Evolutionary conservation across 2,888 invertebrate genomes (phyloP).

Genomic region (Amiota communis): DNA sequence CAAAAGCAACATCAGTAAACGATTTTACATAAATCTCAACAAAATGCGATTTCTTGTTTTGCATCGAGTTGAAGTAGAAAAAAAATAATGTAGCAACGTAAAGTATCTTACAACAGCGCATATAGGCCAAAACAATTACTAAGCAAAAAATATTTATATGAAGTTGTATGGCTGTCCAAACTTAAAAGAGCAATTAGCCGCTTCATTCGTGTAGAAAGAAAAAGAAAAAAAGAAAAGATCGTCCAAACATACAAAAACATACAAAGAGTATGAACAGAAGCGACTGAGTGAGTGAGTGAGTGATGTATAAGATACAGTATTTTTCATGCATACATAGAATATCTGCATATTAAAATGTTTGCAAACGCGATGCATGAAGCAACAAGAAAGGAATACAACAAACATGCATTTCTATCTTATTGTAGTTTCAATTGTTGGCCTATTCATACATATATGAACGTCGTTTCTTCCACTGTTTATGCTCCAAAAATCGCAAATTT

Average conservation of each 20-base stretch:
- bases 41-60: neutral
- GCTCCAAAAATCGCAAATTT: conserved; percentile 66
- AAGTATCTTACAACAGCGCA: conserved; percentile 39
- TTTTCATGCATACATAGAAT: neutral
- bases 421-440: no score
- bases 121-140: conserved; percentile 66
- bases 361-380: neutral
- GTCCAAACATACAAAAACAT: neutral
- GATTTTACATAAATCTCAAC: conserved; percentile 16
- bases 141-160: conserved; percentile 44
- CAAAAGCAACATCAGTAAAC: neutral
- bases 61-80: neutral
- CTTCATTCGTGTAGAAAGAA: conserved; percentile 60
- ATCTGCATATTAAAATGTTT: conserved; percentile 56
- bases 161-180: conserved; percentile 41
- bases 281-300: neutral
- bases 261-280: neutral
- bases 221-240: neutral
- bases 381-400: neutral
- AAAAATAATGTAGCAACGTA: conserved; percentile 1
- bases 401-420: conserved; percentile 13
- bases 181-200: conserved; percentile 57
- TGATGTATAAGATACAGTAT: no score
- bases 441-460: neutral
- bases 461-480: conserved; percentile 48